Conservation (phyloP, 2,888 invertebrate species). For the Melanargia galathea region DNA sequence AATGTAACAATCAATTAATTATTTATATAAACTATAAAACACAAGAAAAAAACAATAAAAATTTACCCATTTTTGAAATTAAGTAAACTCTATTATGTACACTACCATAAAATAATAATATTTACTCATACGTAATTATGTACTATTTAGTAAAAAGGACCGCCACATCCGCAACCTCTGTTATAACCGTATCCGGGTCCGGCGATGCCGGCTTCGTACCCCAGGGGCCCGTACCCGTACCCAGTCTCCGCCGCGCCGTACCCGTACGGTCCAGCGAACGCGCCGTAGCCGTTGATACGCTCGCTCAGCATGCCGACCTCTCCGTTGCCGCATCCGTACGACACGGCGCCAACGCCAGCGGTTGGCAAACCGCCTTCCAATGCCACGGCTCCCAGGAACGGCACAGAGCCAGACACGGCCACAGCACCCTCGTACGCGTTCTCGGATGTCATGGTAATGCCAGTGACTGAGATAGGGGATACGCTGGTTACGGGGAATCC, state of each 20-base stretch:
- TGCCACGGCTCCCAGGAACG: constrained; percentile 53
- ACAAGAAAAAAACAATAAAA: no score
- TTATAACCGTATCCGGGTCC: constrained; percentile 24
- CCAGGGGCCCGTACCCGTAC: constrained; percentile 23
- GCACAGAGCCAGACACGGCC: constrained; percentile 49
- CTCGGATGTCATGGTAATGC: constrained; percentile 52
- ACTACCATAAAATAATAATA: no score
- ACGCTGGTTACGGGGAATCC: constrained; percentile 45
- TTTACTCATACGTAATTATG: no score
- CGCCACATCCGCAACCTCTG: constrained; percentile 27
- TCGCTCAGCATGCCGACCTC: constrained; percentile 50
- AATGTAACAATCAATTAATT: no score
- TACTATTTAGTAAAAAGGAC: constrained; percentile 19
- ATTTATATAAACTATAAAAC: no score
- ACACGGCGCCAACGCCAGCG: constrained; percentile 50
- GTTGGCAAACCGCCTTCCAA: constrained; percentile 51
- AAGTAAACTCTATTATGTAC: no score
- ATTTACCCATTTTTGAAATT: no score
- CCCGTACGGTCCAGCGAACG: constrained; percentile 23
- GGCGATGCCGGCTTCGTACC: constrained; percentile 21
- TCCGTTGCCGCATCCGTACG: constrained; percentile 55
- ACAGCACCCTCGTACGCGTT: constrained; percentile 51
- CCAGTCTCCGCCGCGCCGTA: constrained; percentile 24
- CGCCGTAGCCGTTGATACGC: constrained; percentile 22
- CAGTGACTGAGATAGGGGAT: constrained; percentile 52